Percentiles rank a stretch among this genome's conserved stretches.
Evolutionary conservation across 1,140 invertebrate species (phyloP).

Genomic region (Bilobella aurantiaca): DNA sequence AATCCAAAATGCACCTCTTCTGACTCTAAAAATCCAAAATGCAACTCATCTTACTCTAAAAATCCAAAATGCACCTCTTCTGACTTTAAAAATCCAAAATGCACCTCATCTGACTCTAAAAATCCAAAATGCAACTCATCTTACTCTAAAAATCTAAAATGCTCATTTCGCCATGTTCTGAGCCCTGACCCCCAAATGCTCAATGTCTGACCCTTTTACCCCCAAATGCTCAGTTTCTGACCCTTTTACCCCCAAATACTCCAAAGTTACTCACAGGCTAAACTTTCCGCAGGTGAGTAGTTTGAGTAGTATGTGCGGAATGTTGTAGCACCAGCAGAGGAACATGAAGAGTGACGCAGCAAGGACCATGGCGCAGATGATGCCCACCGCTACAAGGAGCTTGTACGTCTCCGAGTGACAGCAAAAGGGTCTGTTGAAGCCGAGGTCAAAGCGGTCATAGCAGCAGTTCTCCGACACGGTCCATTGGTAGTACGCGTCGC

Average conservation of each 20-base stretch:
- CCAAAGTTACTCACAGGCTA: conserved; percentile 23
- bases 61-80: no score
- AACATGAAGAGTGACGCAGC: conserved; percentile 21
- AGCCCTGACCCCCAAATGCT: no score
- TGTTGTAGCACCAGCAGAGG: conserved; percentile 31
- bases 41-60: no score
- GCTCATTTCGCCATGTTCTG: no score
- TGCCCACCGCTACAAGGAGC: conserved; percentile 27
- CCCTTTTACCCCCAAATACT: neutral
- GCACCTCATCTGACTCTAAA: no score
- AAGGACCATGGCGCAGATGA: conserved; percentile 25
- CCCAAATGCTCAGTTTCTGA: no score
- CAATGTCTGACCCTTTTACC: no score
- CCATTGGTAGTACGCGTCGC: conserved; percentile 20
- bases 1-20: no score
- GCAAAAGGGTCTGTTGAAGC: conserved; percentile 24
- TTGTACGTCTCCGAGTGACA: conserved; percentile 34
- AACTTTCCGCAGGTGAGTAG: conserved; percentile 28
- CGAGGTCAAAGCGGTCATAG: conserved; percentile 25
- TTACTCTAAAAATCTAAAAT: no score
- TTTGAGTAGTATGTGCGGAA: conserved; percentile 30
- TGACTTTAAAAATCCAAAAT: no score
- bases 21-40: no score
- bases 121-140: no score
- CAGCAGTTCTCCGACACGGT: conserved; percentile 27